Evolutionary conservation across 2,888 invertebrate species (phyloP), one percentile per base, ranked within the genome.

Genomic region (Tribolium freemani): DNA sequence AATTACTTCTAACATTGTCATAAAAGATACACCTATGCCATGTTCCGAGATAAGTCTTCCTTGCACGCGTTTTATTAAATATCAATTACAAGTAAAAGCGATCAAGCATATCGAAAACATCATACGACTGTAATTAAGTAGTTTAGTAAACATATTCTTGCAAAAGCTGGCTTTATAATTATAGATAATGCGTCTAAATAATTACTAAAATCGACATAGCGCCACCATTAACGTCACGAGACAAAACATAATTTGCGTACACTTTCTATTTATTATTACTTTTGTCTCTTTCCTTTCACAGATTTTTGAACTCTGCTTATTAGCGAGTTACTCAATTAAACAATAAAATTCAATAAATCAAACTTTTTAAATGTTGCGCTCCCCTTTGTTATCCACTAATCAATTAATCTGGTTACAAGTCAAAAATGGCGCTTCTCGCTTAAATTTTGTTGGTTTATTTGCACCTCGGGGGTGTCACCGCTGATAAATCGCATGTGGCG

Each of bases 371-470:
- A 8, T 48, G 46, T n/a, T 11, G 5, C 46, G 11, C 11, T 16
- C 48, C 31, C 38, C 56, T 56, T 56, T 58, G 57, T 58, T 44
- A 9, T 45, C 45, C 45, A 58, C 44, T 58, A 58, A 58, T 58
- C 44, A 58, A 58, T 58, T 58, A 8, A 56, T 38, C 13, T 16
- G 53, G 53, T 53, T 21, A 53, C 21, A 26, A 53, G 53, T 53
- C 26, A 53, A 53, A 26, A 38, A 38, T 38, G n/a, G 38, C 6
- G 38, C 38, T 5, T 6, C 38, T 38, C 1, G 6, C 38, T 26
- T 51, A 6, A 51, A 20, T 13, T 51, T 9, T 21, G 21, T 10
- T 45, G 57, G 30, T 58, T 45, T 58, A 58, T 58, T 44, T 45
- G 20, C 45, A 44, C 45, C 45, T 58, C 38, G 44, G 57, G 57